A percentile compares a stretch with the other conserved stretches of the same genome.
phyloP scores from a whole-genome alignment of 2,113 vertebrate genomes.

The Sisor rabdophorus region DNA sequence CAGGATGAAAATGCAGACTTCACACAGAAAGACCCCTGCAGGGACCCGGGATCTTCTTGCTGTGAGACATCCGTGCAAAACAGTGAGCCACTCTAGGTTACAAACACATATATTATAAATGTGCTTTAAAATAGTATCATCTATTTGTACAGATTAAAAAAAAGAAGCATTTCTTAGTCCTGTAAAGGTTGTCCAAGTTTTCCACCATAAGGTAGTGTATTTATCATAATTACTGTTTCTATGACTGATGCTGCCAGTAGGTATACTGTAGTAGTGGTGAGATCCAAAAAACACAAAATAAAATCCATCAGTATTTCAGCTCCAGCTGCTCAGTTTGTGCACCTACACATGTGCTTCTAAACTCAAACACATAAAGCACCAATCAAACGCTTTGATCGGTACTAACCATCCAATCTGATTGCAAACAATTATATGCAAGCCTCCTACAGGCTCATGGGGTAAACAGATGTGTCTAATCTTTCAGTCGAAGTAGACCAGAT shows the following conservation, averaged over 20 bases:
- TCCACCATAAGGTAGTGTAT: conserved; percentile 24
- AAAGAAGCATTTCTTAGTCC: conserved; percentile 5
- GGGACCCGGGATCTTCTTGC: no score
- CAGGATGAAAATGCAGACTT: no score
- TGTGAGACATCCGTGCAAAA: no score
- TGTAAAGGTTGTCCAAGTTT: conserved; percentile 28
- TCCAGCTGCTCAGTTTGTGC: conserved; percentile 7
- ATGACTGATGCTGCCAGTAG: conserved; percentile 36
- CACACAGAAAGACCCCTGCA: no score
- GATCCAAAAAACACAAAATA: conserved; percentile 11
- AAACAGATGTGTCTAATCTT: conserved; percentile 41
- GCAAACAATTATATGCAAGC: conserved; percentile 23
- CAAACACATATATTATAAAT: background rate
- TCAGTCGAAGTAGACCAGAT: conserved; percentile 38
- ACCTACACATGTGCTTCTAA: background rate
- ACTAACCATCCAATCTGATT: conserved; percentile 23
- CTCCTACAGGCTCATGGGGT: conserved; percentile 25
- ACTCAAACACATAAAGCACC: conserved; percentile 4
- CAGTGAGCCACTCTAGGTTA: no score
- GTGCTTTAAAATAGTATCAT: background rate
- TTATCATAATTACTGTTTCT: conserved; percentile 29
- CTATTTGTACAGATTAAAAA: conserved; percentile 3
- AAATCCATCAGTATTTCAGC: conserved; percentile 2
- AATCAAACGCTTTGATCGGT: conserved; percentile 25
- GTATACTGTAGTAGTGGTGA: background rate